Percentiles rank a stretch among this genome's conserved stretches.
phyloP scores from a whole-genome alignment of 2,797 vertebrate species.

The Tragelaphus eurycerus region DNA sequence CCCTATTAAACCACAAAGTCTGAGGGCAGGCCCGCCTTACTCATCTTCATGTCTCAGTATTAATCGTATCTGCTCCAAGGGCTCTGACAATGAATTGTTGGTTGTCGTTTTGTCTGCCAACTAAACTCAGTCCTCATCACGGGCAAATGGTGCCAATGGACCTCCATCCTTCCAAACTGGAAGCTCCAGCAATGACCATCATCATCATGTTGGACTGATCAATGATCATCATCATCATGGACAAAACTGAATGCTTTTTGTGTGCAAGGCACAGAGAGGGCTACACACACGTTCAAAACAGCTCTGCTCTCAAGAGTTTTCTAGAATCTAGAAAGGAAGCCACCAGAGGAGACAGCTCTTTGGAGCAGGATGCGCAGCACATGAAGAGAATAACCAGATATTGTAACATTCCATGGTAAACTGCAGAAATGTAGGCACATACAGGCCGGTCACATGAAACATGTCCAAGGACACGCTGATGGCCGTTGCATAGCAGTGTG shows the following conservation, averaged over 20 bases:
- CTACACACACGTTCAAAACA: neutral
- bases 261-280: neutral
- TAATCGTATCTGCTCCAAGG: neutral
- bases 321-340: neutral
- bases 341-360: neutral
- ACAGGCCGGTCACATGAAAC: neutral
- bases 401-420: neutral
- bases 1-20: neutral
- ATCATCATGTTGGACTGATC: neutral
- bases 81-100: neutral
- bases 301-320: neutral
- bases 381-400: neutral
- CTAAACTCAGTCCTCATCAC: neutral
- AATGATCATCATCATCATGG: neutral
- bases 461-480: neutral
- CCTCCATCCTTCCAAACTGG: neutral
- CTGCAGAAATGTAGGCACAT: neutral
- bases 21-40: neutral
- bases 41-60: neutral
- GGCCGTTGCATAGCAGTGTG: neutral
- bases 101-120: neutral
- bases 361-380: neutral
- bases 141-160: neutral
- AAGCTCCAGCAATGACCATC: neutral
- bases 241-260: neutral